phyloP scores from a whole-genome alignment of 1,140 invertebrate species.

The Anoplolepis gracilipes region DNA sequence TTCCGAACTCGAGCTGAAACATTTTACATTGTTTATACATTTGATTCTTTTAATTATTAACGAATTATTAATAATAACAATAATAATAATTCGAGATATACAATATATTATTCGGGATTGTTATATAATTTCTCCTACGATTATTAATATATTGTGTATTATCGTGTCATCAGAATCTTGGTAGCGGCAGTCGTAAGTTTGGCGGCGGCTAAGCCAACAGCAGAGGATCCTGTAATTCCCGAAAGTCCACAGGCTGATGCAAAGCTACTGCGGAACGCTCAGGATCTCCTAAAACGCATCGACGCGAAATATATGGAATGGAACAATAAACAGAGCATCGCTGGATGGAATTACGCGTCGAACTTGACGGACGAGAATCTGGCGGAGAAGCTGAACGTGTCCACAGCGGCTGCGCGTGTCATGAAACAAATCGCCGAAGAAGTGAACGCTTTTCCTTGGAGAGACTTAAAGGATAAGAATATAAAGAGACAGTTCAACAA shows the following conservation, averaged over 20 bases:
- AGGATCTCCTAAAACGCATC: conserved; percentile 87
- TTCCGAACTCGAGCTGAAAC: background rate
- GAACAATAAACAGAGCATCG: conserved; percentile 86
- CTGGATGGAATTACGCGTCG: conserved; percentile 90
- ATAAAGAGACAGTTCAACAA: conserved; percentile 89
- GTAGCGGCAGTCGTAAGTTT: conserved; percentile 40
- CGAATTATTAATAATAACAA: background rate
- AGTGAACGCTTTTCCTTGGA: conserved; percentile 88
- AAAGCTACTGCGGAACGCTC: conserved; percentile 79
- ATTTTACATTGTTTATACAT: background rate
- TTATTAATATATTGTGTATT: background rate
- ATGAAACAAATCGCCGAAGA: conserved; percentile 86
- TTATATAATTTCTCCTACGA: background rate
- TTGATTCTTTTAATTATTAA: conserved; percentile 17
- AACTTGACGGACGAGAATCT: conserved; percentile 91
- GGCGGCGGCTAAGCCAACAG: background rate
- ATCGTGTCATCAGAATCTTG: conserved; percentile 52
- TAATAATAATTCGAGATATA: too few relatives aligned
- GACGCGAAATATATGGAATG: conserved; percentile 87
- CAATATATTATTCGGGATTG: background rate
- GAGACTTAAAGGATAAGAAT: conserved; percentile 87
- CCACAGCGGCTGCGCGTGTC: conserved; percentile 79
- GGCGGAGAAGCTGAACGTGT: conserved; percentile 85
- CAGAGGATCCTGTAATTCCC: background rate
- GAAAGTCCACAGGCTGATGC: background rate